phyloP scores from a whole-genome alignment of 2,797 vertebrate species.

The Xenops minutus region DNA sequence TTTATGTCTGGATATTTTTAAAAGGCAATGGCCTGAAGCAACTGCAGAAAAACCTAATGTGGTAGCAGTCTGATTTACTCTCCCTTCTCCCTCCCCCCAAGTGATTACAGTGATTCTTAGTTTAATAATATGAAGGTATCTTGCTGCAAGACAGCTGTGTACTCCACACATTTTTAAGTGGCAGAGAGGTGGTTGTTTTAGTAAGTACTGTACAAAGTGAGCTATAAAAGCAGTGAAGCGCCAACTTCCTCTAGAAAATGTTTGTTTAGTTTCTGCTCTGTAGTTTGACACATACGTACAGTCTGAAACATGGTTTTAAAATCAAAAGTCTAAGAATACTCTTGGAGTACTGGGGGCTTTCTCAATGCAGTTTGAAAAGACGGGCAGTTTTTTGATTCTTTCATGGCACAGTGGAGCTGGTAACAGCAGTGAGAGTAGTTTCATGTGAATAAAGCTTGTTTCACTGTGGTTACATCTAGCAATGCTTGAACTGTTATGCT shows the following conservation, averaged over 20 bases:
- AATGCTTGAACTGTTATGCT: conserved; percentile 88
- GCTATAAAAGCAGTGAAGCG: conserved; percentile 38
- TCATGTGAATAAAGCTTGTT: conserved; percentile 82
- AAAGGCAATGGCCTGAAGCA: conserved; percentile 77
- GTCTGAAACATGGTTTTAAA: neutral
- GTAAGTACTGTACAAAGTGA: conserved; percentile 51
- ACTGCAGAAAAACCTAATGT: conserved; percentile 66
- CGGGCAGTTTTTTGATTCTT: conserved; percentile 33
- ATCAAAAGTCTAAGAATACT: neutral
- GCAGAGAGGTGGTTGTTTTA: conserved; percentile 32
- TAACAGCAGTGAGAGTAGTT: conserved; percentile 20
- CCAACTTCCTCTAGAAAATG: conserved; percentile 8
- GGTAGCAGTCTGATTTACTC: conserved; percentile 43
- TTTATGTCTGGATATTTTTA: conserved; percentile 71
- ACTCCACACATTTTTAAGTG: conserved; percentile 47
- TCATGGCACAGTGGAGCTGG: conserved; percentile 50
- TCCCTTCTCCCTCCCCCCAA: neutral
- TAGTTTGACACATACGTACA: accelerated
- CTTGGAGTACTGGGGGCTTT: neutral
- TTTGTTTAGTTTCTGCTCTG: neutral
- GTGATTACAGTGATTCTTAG: conserved; percentile 21
- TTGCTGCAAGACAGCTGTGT: conserved; percentile 61
- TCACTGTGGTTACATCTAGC: conserved; percentile 81
- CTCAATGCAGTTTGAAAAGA: conserved; percentile 15
- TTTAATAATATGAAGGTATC: conserved; percentile 40